Percentiles rank a stretch among this genome's conserved stretches.
phyloP scores from a whole-genome alignment of 2,797 vertebrate genomes.

The Lophotriccus pileatus region DNA sequence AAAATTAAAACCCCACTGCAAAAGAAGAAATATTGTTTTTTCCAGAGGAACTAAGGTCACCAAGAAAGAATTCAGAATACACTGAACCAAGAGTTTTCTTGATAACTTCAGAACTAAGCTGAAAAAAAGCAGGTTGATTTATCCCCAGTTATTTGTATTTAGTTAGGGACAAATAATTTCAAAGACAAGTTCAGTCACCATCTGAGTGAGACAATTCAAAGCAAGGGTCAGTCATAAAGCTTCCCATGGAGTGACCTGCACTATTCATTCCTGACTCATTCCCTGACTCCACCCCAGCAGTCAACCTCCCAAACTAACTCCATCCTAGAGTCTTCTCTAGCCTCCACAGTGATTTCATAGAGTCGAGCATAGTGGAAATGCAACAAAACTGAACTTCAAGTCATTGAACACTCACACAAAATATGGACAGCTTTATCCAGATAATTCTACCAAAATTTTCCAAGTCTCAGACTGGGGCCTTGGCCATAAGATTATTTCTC shows the following conservation, averaged over 20 bases:
- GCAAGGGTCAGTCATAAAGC: background rate
- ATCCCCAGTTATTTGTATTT: background rate
- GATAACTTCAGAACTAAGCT: background rate
- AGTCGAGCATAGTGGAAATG: background rate
- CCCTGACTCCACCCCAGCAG: background rate
- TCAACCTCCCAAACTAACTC: background rate
- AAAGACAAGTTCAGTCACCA: background rate
- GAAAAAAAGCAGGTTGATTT: background rate
- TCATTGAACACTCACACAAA: background rate
- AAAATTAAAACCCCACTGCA: background rate
- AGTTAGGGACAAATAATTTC: background rate
- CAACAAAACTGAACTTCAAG: background rate
- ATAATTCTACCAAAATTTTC: background rate
- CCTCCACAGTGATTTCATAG: background rate
- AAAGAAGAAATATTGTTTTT: constrained; percentile 27
- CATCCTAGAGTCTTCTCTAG: background rate
- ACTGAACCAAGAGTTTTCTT: background rate
- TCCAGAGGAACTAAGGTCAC: constrained; percentile 9
- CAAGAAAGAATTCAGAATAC: constrained; percentile 35
- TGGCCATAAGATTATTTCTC: background rate
- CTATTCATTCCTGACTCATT: background rate
- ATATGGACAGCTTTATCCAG: background rate
- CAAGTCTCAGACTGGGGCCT: background rate
- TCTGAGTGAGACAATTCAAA: background rate
- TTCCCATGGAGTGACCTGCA: background rate